Evolutionary conservation across 2,797 vertebrate species (phyloP).

Genomic region (Liasis olivaceus): DNA sequence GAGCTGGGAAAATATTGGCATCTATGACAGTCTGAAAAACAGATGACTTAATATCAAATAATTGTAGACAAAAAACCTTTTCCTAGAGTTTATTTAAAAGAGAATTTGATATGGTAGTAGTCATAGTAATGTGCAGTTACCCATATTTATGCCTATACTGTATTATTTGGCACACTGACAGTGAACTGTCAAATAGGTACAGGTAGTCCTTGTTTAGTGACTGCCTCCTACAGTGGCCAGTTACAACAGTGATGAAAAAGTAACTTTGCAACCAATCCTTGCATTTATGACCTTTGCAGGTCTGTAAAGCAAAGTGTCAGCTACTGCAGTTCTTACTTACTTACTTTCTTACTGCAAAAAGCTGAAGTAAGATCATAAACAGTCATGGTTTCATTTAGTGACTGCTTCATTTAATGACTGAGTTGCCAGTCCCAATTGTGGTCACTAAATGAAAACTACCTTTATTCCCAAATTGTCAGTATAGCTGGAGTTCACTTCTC

Average conservation of each 20-base stretch:
- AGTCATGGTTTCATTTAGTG: neutral
- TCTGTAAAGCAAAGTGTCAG: neutral
- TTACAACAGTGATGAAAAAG: neutral
- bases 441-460: neutral
- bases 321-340: too few relatives aligned
- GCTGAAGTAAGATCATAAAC: neutral
- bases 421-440: neutral
- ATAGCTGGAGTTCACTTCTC: neutral
- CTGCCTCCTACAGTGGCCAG: neutral
- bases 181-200: neutral
- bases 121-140: neutral
- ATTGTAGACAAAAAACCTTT: neutral
- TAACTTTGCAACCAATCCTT: neutral
- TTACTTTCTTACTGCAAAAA: neutral
- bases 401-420: neutral
- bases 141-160: neutral
- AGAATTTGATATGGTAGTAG: neutral
- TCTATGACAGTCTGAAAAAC: constrained; percentile 80
- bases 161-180: neutral
- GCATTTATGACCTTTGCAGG: neutral
- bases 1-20: constrained; percentile 81
- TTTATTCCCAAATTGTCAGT: neutral
- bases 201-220: neutral
- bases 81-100: neutral
- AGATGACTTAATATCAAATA: constrained; percentile 19